Percentiles rank a stretch among this genome's conserved stretches.
phyloP scores from a whole-genome alignment of 2,888 invertebrate genomes.

The Horisme vitalbata region DNA sequence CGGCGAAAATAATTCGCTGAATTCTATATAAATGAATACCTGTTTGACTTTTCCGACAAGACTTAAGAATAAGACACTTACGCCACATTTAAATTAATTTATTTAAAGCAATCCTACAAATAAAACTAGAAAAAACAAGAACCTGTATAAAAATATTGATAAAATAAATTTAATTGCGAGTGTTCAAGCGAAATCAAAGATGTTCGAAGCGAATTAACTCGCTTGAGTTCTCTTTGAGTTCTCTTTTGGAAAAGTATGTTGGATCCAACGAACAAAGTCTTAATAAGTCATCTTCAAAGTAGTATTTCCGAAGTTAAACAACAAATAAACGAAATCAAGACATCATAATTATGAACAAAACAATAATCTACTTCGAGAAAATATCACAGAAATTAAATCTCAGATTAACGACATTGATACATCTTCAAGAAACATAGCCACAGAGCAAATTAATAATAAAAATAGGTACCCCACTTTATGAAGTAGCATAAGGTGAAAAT shows the following conservation, averaged over 20 bases:
- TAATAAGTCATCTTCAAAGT: constrained; percentile 10
- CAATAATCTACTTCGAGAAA: background rate
- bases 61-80: too few species aligned
- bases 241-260: constrained; percentile 7
- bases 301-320: constrained; percentile 8
- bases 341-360: constrained; percentile 9
- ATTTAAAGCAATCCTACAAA: too few species aligned
- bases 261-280: constrained; percentile 4
- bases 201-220: background rate
- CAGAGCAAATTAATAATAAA: constrained; percentile 11
- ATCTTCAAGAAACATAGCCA: constrained; percentile 2
- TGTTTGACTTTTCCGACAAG: too few species aligned
- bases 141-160: too few species aligned
- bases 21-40: too few species aligned
- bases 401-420: constrained; percentile 9
- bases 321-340: constrained; percentile 2
- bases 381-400: constrained; percentile 1
- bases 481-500: constrained; percentile 4
- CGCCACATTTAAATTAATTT: too few species aligned
- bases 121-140: too few species aligned
- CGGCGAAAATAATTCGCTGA: too few species aligned
- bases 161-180: too few species aligned
- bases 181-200: constrained; percentile 3
- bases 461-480: constrained; percentile 3
- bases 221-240: too few species aligned